phyloP scores from a whole-genome alignment of 2,888 invertebrate genomes.

The Dasypolia templi region DNA sequence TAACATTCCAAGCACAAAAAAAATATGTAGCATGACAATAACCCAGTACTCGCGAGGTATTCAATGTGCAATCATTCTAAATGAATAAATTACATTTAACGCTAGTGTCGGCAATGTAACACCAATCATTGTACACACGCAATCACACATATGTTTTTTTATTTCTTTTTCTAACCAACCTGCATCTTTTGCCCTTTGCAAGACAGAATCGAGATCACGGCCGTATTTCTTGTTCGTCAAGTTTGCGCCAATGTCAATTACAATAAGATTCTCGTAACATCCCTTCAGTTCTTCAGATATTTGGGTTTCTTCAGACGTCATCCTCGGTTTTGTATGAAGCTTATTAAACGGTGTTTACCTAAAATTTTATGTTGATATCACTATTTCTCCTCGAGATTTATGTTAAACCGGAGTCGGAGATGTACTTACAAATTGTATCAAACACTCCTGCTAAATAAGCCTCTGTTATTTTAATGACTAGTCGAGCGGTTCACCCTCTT shows the following conservation, averaged over 20 bases:
- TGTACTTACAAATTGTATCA: constrained; percentile 88
- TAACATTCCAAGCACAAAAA: constrained; percentile 45
- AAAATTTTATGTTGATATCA: constrained; percentile 64
- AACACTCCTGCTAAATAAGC: constrained; percentile 90
- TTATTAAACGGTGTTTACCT: constrained; percentile 89
- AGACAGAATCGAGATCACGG: constrained; percentile 97
- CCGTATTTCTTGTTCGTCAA: constrained; percentile 98
- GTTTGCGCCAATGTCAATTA: constrained; percentile 98
- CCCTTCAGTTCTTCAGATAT: constrained; percentile 92
- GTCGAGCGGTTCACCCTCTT: constrained; percentile 84
- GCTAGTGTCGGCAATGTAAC: constrained; percentile 65
- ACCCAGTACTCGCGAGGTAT: constrained; percentile 65
- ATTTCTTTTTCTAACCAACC: constrained; percentile 88
- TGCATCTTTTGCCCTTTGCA: constrained; percentile 97
- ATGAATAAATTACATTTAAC: constrained; percentile 74
- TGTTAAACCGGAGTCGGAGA: constrained; percentile 14
- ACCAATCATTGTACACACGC: constrained; percentile 70
- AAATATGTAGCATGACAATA: constrained; percentile 61
- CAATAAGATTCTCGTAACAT: constrained; percentile 97
- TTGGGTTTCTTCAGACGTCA: constrained; percentile 89
- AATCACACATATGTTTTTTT: constrained; percentile 64
- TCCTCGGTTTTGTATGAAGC: constrained; percentile 86
- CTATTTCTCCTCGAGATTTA: constrained; percentile 37
- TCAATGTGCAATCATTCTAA: constrained; percentile 68
- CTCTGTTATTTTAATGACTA: constrained; percentile 85